Base-by-base conservation (phyloP, 2,113 vertebrate genomes). In the Gobius niger region DNA sequence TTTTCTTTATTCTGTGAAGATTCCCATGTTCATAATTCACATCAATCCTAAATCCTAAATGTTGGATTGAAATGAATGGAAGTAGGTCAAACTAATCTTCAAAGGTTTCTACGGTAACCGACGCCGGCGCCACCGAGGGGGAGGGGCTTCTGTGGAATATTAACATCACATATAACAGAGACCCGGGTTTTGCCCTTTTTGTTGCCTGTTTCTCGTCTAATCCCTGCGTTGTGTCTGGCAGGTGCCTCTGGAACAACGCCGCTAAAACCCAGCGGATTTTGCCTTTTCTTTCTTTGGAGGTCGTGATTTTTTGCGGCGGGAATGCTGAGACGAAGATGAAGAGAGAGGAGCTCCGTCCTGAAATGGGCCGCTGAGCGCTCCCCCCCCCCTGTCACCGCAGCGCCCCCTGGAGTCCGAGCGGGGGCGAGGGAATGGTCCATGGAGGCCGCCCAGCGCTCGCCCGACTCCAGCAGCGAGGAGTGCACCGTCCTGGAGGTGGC, bases 381-480 rank as follows among this genome's bases (percentile, higher is more conserved):
- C 53, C 63, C 63, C 75, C 47, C 59, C 84, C 24, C 24, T 4
- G 24, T 34, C 24, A 34, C 77, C 82, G 78, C 80, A 70, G 63
- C 67, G 19, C 73, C 1, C 70, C 59, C 65, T 77, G 63, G 5
- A 5, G 9, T 64, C 82, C 3, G 24, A 83, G 85, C 80, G 42
- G 85, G 75, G 86, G 71, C 49, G 11, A 63, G 81, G 77, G 82
- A 61, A 72, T 41, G 46, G 61, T 59, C 70, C 65, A 91, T 91
- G 90, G 90, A 90, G 80, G 72, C 82, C 62, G 84, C 85, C 65
- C 89, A 90, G 70, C 88, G 88, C 82, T 91, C 89, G 64, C 89
- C 88, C 52, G 90, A 91, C 13, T 90, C 84, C 87, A 91, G 90
- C 85, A 91, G 90, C 62, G 90, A 91, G 79, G 90, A 91, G 85